A percentile compares a stretch with the other conserved stretches of the same genome.
phyloP scores from a whole-genome alignment of 2,113 vertebrate species.

The Ovibos moschatus region DNA sequence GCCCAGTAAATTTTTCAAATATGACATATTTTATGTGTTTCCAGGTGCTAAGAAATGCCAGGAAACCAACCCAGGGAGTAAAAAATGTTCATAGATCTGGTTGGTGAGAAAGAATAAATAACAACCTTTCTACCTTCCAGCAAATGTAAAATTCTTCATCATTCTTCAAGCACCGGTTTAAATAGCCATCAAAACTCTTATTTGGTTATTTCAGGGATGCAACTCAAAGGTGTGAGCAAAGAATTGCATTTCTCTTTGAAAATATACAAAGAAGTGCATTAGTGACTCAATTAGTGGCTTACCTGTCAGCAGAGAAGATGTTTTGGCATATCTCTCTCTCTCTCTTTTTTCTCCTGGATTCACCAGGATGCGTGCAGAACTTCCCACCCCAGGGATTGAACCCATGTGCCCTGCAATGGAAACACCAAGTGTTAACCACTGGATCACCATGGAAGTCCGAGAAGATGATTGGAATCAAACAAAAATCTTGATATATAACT shows the following conservation, averaged over 20 bases:
- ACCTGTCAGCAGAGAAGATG: neutral
- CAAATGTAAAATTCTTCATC: constrained; percentile 59
- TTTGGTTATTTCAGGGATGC: constrained; percentile 56
- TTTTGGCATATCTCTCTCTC: neutral
- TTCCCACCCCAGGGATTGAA: neutral
- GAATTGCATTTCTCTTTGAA: constrained; percentile 20
- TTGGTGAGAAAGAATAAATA: constrained; percentile 68
- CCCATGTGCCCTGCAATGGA: neutral
- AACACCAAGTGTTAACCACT: neutral
- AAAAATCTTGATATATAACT: neutral
- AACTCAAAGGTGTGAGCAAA: constrained; percentile 53
- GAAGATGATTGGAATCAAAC: neutral
- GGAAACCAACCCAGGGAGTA: constrained; percentile 73
- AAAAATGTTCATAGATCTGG: constrained; percentile 73
- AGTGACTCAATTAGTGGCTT: neutral
- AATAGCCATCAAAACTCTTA: constrained; percentile 61
- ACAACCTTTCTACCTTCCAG: constrained; percentile 69
- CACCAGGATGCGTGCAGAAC: neutral
- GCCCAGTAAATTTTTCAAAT: constrained; percentile 70
- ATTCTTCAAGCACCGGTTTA: constrained; percentile 64
- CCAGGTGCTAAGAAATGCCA: constrained; percentile 73
- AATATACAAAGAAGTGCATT: neutral
- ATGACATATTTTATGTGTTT: constrained; percentile 75
- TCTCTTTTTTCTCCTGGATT: neutral
- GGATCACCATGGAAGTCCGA: neutral